Conservation (phyloP, 2,113 vertebrate species). For the Galbula dea region DNA sequence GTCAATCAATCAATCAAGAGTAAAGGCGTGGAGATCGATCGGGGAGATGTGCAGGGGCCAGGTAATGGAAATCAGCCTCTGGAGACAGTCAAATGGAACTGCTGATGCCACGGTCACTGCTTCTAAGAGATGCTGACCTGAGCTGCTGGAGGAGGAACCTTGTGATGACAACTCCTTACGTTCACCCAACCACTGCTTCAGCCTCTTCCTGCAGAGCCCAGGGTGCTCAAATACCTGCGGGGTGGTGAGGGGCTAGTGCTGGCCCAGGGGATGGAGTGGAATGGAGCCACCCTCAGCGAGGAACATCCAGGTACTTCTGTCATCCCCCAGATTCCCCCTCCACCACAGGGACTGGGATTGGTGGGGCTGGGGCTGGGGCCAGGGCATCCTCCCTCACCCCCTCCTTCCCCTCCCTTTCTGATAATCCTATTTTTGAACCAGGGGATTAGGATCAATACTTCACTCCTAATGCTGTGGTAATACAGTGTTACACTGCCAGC, state of each 20-base stretch:
- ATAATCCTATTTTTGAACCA: constrained; percentile 65
- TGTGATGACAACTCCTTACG: fast-evolving
- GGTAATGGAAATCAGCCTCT: background rate
- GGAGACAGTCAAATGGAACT: background rate
- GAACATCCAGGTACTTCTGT: fast-evolving
- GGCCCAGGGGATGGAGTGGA: too few relatives aligned
- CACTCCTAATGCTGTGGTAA: constrained; percentile 59
- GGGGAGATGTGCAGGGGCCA: background rate
- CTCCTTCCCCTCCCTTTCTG: constrained; percentile 18
- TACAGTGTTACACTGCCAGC: constrained; percentile 50
- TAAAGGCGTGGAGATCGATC: background rate
- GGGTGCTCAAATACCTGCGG: fast-evolving
- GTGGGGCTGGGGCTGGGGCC: background rate
- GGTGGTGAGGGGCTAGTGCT: fast-evolving
- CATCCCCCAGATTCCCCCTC: background rate
- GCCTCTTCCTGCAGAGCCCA: background rate
- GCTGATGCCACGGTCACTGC: background rate
- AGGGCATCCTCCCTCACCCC: background rate
- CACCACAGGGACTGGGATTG: fast-evolving
- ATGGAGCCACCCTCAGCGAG: fast-evolving
- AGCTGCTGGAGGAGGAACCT: background rate
- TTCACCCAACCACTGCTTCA: background rate
- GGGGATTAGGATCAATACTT: constrained; percentile 63
- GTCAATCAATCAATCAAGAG: constrained; percentile 25
- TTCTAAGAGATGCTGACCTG: background rate